Base-by-base conservation (phyloP, 2,888 invertebrate genomes). In the Plagiodera versicolora region DNA sequence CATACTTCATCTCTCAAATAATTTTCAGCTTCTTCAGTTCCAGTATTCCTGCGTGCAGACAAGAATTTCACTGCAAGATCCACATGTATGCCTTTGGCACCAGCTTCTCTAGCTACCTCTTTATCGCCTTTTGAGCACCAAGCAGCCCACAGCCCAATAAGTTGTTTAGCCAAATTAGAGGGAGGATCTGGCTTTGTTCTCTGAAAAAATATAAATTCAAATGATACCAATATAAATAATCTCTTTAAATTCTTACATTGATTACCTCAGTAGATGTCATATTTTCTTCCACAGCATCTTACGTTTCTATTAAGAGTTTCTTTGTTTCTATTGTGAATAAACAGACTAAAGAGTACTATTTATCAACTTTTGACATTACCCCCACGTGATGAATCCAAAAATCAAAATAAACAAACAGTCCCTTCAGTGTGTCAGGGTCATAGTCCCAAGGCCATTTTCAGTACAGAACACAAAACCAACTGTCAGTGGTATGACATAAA, bases 31-130 rank as follows among this genome's bases (percentile, higher is more conserved):
- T 83, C 83, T 17, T 80, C 74, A 58, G 83, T 77, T 64, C 77
- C 81, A 80, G 85, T 84, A 61, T 81, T 79, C 74, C 84, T 85
- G 70, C 85, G 83, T 45, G 77, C 76, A 68, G 84, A 82, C 17
- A 89, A 77, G 77, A 85, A 88, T 68, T 81, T 83, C 54, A 85
- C 76, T 44, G 87, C 87, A 57, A 88, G 76, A 32, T 81, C 79
- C 48, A 88, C 83, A 69, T 87, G 85, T 24, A 84, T 84, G 16
- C 89, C 89, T 75, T 89, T 89, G 1, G 86, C 85, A 28, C 87
- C 88, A 11, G 89, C 86, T 76, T 89, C 89, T 68, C 89, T 81
- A 0, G 86, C 86, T 46, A 89, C 85, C 77, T 89, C 88, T 72
- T 85, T 80, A 30, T 85, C 82, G 44, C 86, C 84, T 68, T 87